Base-by-base conservation (phyloP, 2,888 invertebrate species). In the Drosophila kokeensis region DNA sequence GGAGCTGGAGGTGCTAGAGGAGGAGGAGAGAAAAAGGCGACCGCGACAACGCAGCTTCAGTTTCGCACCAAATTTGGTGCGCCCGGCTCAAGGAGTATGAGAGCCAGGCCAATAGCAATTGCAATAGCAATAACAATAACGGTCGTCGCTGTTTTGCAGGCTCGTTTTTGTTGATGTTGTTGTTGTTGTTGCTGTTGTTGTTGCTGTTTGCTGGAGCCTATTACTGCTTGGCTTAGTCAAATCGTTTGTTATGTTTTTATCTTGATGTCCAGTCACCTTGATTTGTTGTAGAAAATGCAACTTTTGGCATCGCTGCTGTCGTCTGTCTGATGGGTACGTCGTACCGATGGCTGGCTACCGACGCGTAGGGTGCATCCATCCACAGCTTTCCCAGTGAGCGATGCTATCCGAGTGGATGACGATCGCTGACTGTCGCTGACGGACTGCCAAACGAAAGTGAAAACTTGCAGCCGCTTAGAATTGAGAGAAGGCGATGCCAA, bases 181-280 rank as follows among this genome's bases (percentile, higher is more conserved):
- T 66, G 81, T 50, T 49, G 64, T 29, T 60, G 63, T 50, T 49
- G 64, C 24, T 60, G 63, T 38, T 62, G 63, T 32, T 58, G 61
- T 54, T 74, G 67, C 36, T 61, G 77, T 66, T 73, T 80, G 69
- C 53, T 59, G 73, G 59, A 73, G 89, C 89, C 84, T 84, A 87
- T 87, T 87, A 87, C 87, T 85, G 89, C 76, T 83, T 83, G 87
- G 89, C 85, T 89, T 87, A 87, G 87, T 89, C 89, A 91, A 91
- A 91, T 92, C 92, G 92, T 91, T 91, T 91, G 90, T 92, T 91
- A 91, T 91, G 91, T 90, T 91, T 91, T 91, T 91, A 91, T 91
- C 91, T 91, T 90, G 92, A 92, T 91, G 92, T 89, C 89, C 90
- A 91, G 92, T 91, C 92, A 91, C 91, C 91, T 91, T 91, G 92